Percentiles rank a stretch among this genome's conserved stretches.
phyloP scores from a whole-genome alignment of 2,888 invertebrate genomes.

The Heterodera filipjevi region DNA sequence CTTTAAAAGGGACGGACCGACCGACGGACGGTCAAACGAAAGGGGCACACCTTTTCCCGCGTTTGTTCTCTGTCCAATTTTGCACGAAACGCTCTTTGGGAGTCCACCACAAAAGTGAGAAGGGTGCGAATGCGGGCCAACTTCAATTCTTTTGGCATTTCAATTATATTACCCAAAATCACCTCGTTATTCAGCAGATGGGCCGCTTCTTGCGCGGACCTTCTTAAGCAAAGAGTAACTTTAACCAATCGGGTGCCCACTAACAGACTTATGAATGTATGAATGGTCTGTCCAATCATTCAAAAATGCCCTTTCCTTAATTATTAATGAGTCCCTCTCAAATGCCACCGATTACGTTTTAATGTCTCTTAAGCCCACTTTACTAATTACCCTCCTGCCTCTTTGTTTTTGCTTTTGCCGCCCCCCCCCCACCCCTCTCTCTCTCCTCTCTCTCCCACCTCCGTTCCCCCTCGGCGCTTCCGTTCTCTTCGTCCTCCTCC shows the following conservation, averaged over 20 bases:
- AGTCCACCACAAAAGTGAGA: constrained; percentile 32
- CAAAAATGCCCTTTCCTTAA: too few relatives aligned
- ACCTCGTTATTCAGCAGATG: background rate
- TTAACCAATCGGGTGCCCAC: too few relatives aligned
- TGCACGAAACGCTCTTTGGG: constrained; percentile 48
- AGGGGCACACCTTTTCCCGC: constrained; percentile 34
- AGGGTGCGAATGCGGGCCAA: constrained; percentile 24
- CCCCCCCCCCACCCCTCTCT: background rate
- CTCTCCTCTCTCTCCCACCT: background rate
- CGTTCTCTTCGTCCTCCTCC: background rate
- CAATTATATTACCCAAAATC: background rate
- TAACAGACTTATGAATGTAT: background rate
- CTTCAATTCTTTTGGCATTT: background rate
- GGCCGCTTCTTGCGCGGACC: constrained; percentile 3
- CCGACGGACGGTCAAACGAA: background rate
- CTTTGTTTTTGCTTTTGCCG: background rate
- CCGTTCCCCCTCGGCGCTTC: background rate
- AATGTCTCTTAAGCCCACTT: too few relatives aligned
- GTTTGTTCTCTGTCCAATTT: constrained; percentile 50
- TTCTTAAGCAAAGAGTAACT: background rate
- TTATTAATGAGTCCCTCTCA: too few relatives aligned
- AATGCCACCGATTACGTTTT: too few relatives aligned
- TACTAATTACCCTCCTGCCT: background rate
- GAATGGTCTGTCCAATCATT: too few relatives aligned
- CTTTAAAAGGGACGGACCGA: constrained; percentile 3